Conservation (phyloP, 1,140 invertebrate species). For the Augochlora pura region DNA sequence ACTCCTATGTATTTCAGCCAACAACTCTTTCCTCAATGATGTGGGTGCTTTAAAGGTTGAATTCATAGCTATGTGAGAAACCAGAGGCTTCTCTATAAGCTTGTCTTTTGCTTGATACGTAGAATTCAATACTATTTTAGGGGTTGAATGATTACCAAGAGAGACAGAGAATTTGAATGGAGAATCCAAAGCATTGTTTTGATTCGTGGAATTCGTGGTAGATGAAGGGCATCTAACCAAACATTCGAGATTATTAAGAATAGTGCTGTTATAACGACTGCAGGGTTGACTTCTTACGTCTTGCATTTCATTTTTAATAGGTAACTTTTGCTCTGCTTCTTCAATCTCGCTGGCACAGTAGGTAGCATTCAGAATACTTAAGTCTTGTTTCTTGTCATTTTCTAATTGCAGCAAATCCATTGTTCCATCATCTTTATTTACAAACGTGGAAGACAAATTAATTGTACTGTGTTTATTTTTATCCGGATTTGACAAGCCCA, state of each 20-base stretch:
- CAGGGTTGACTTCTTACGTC: background rate
- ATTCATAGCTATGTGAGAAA: background rate
- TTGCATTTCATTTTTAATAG: background rate
- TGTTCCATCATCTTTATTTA: constrained; percentile 39
- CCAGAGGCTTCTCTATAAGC: constrained; percentile 9
- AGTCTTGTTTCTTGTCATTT: constrained; percentile 5
- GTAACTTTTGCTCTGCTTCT: background rate
- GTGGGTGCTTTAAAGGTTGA: constrained; percentile 42
- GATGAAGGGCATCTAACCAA: background rate
- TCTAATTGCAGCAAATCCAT: constrained; percentile 6
- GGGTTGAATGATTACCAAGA: constrained; percentile 42
- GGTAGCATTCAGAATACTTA: constrained; percentile 9
- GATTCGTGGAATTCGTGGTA: background rate
- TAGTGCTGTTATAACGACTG: background rate
- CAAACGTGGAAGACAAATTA: constrained; percentile 55
- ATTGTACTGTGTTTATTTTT: constrained; percentile 16
- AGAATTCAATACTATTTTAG: constrained; percentile 14
- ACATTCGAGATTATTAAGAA: background rate
- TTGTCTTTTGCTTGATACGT: constrained; percentile 14
- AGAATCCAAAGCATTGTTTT: constrained; percentile 30
- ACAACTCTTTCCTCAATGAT: constrained; percentile 64
- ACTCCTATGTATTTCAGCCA: constrained; percentile 64
- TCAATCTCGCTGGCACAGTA: background rate
- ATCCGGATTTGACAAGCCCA: background rate
- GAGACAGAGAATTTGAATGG: constrained; percentile 38